Conservation (phyloP, 92 coral and sea anemone genomes). For the Epizoanthus fatuus region DNA sequence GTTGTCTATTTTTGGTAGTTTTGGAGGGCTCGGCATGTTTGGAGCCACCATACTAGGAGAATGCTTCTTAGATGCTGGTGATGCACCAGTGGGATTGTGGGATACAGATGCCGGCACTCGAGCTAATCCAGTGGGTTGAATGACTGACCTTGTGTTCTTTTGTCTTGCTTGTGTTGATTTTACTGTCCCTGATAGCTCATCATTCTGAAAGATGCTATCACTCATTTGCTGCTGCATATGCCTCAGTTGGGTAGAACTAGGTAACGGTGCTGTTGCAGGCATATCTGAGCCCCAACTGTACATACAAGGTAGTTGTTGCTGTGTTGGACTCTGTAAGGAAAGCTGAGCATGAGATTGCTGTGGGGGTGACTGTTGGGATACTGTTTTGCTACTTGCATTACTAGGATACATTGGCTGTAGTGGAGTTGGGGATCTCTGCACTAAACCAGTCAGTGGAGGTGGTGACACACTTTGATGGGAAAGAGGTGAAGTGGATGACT, state of each 20-base stretch:
- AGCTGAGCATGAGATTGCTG: slow-evolving; percentile 16
- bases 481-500: slow-evolving; percentile 70
- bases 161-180: slow-evolving; percentile 11
- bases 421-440: slow-evolving; percentile 56
- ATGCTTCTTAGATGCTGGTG: neutral
- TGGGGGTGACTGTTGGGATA: slow-evolving; percentile 20
- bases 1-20: slow-evolving; percentile 28
- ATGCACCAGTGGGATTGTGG: neutral
- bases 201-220: slow-evolving; percentile 6
- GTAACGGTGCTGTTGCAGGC: slow-evolving; percentile 12
- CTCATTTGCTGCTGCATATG: slow-evolving; percentile 32
- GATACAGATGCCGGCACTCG: slow-evolving; percentile 37
- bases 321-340: slow-evolving; percentile 14
- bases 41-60: neutral
- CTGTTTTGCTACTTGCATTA: slow-evolving; percentile 6
- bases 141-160: slow-evolving; percentile 25
- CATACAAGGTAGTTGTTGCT: slow-evolving; percentile 33
- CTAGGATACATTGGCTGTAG: slow-evolving; percentile 13
- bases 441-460: slow-evolving; percentile 46
- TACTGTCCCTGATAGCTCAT: slow-evolving; percentile 1
- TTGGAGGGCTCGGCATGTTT: slow-evolving; percentile 10
- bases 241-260: slow-evolving; percentile 27
- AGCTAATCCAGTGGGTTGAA: slow-evolving; percentile 32
- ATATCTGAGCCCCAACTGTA: slow-evolving; percentile 32
- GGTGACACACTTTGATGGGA: slow-evolving; percentile 43